These are phyloP conservation scores for Heterodera carotae DNA, from an alignment of 1,140 invertebrate species.

Conservation along the genomic window DNA sequence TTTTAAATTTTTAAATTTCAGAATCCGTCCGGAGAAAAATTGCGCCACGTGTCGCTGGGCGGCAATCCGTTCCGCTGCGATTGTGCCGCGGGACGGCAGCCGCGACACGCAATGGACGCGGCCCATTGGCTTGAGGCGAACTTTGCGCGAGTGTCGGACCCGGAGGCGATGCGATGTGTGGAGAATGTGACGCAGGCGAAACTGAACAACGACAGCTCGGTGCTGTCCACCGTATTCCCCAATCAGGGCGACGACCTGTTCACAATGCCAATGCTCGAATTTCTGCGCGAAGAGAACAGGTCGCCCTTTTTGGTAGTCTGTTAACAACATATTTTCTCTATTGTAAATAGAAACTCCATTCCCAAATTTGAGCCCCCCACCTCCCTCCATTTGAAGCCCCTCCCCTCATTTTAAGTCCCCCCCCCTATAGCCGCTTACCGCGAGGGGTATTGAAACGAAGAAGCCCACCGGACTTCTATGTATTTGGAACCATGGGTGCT, in stretches of 20 bases:
- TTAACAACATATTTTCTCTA: no score
- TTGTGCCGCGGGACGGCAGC: conserved; percentile 44
- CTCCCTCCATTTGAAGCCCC: no score
- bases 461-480: not conserved
- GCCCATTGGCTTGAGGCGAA: conserved; percentile 51
- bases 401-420: no score
- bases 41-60: conserved; percentile 34
- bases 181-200: conserved; percentile 62
- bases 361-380: no score
- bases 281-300: conserved; percentile 45
- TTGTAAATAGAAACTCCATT: no score
- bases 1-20: not conserved
- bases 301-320: no score
- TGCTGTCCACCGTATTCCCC: conserved; percentile 50
- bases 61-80: conserved; percentile 61
- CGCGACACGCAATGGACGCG: conserved; percentile 1
- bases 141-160: conserved; percentile 40
- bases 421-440: no score
- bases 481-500: not conserved
- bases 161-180: conserved; percentile 49
- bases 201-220: conserved; percentile 54
- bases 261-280: conserved; percentile 56
- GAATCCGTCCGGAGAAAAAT: conserved; percentile 25
- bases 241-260: conserved; percentile 57
- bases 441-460: no score